Conservation (phyloP, 2,113 vertebrate species). For the Malaclemys terrapin region DNA sequence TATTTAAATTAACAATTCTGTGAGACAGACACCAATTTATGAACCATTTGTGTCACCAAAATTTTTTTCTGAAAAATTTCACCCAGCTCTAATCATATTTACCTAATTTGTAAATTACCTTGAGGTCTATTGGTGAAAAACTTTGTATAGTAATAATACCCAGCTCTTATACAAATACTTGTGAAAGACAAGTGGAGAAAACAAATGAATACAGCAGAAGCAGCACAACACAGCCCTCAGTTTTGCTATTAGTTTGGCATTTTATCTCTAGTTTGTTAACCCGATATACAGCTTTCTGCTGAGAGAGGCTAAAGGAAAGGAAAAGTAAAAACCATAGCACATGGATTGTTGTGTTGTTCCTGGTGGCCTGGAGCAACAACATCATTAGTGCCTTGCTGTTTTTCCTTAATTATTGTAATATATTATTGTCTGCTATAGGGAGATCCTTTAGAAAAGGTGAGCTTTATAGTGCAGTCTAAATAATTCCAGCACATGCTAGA, state of each 20-base stretch:
- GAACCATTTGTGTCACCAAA: not conserved
- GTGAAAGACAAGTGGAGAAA: not conserved
- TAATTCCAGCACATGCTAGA: not conserved
- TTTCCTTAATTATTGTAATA: not conserved
- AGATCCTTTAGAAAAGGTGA: not conserved
- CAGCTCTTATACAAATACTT: not conserved
- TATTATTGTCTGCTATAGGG: accelerated
- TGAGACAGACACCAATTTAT: not conserved
- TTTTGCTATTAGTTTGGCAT: not conserved
- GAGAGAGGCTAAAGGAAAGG: not conserved
- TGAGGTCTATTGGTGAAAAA: not conserved
- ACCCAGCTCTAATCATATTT: not conserved
- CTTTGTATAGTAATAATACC: not conserved
- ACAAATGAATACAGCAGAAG: not conserved
- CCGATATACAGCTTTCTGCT: not conserved
- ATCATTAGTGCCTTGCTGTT: accelerated
- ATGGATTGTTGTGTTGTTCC: not conserved
- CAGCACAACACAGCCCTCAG: not conserved
- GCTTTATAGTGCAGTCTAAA: accelerated
- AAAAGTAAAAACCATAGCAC: not conserved
- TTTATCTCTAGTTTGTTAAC: not conserved
- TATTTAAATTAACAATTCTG: not conserved
- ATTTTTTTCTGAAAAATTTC: not conserved
- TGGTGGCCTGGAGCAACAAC: not conserved
- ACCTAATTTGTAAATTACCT: not conserved